Percentiles rank a stretch among this genome's conserved stretches.
Evolutionary conservation across 2,888 invertebrate species (phyloP).

Genomic region (Oligia fasciuncula): DNA sequence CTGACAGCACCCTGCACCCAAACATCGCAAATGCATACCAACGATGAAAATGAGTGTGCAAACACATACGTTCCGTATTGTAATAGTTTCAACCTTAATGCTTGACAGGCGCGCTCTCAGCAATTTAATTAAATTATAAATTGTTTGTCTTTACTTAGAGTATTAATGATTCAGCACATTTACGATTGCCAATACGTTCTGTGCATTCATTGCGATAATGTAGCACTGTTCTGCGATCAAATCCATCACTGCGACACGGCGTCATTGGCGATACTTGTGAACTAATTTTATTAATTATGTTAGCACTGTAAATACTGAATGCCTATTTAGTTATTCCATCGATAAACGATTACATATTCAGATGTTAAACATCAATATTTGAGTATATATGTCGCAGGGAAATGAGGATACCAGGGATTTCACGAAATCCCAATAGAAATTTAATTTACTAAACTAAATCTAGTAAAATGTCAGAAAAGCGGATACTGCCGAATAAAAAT

Average conservation of each 20-base stretch:
- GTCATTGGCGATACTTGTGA: conserved; percentile 16
- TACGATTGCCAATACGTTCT: conserved; percentile 52
- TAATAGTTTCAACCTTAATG: conserved; percentile 44
- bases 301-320: conserved; percentile 1
- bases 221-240: conserved; percentile 29
- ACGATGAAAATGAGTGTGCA: conserved; percentile 34
- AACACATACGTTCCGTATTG: conserved; percentile 35
- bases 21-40: conserved; percentile 30
- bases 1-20: conserved; percentile 10
- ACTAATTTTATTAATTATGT: conserved; percentile 28
- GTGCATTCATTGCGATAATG: conserved; percentile 31
- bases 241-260: conserved; percentile 24
- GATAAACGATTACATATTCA: neutral
- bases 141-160: conserved; percentile 37
- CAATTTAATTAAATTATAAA: conserved; percentile 58
- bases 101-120: conserved; percentile 24
- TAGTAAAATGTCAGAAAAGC: too few species aligned
- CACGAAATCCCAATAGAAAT: too few species aligned
- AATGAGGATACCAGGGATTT: too few species aligned
- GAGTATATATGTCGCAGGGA: too few species aligned
- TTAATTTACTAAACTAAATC: too few species aligned
- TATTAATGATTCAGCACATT: conserved; percentile 43
- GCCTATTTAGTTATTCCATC: neutral
- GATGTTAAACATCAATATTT: neutral
- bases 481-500: too few species aligned